Percentiles rank a stretch among this genome's conserved stretches.
Evolutionary conservation across 64 coral and sea anemone species (phyloP).

Genomic region (Porites lutea): DNA sequence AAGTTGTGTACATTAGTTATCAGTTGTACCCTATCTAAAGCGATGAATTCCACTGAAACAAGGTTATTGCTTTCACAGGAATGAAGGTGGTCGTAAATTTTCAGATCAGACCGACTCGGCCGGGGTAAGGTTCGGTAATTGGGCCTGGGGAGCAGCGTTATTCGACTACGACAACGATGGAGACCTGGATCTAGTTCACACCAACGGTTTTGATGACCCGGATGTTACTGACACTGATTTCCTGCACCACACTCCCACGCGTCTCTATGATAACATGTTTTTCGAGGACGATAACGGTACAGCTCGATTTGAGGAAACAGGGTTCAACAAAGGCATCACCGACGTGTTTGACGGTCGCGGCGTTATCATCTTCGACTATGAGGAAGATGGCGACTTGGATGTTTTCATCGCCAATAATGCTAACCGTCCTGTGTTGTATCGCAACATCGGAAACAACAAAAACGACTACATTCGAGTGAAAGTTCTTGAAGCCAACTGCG

Average conservation of each 20-base stretch:
- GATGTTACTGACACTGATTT: conserved; percentile 96
- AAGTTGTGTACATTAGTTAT: too few relatives aligned
- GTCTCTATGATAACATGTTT: conserved; percentile 80
- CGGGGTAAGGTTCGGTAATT: conserved; percentile 86
- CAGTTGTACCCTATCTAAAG: too few relatives aligned
- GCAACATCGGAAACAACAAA: conserved; percentile 85
- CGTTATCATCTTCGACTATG: conserved; percentile 93
- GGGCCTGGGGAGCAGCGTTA: conserved; percentile 95
- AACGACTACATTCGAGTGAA: conserved; percentile 92
- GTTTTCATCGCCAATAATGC: conserved; percentile 86
- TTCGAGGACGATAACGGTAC: conserved; percentile 74
- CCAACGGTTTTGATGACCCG: conserved; percentile 94
- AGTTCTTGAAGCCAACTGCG: conserved; percentile 80
- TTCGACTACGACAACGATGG: conserved; percentile 98
- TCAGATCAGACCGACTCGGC: conserved; percentile 79
- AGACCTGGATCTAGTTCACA: conserved; percentile 95
- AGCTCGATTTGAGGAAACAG: conserved; percentile 74
- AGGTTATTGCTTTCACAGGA: conserved; percentile 16
- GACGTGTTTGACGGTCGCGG: conserved; percentile 91
- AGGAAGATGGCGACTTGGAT: conserved; percentile 95
- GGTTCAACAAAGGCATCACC: conserved; percentile 69
- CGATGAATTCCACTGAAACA: neutral
- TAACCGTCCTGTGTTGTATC: conserved; percentile 89
- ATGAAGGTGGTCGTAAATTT: conserved; percentile 85
- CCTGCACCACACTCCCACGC: conserved; percentile 86